Percentiles rank a stretch among this genome's conserved stretches.
These are phyloP conservation scores for Oconnorella tubifera DNA, from an alignment of 2,888 invertebrate species.

Conservation along the genomic window DNA sequence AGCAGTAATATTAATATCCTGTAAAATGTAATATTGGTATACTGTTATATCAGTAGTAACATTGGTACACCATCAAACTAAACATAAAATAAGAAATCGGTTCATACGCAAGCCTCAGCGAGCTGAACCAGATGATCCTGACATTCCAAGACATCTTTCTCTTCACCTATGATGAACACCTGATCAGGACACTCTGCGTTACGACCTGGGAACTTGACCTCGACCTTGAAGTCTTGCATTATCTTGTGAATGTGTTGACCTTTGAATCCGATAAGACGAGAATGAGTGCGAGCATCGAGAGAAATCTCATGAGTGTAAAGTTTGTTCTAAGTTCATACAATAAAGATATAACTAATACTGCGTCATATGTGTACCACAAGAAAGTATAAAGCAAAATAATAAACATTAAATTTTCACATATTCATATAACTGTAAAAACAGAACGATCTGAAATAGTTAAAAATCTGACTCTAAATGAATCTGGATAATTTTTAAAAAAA, in stretches of 20 bases:
- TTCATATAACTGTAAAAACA: too few species aligned
- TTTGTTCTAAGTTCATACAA: slow-evolving; percentile 59
- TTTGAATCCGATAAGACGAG: slow-evolving; percentile 83
- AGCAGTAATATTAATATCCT: too few species aligned
- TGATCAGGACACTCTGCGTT: slow-evolving; percentile 70
- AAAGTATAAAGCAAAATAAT: too few species aligned
- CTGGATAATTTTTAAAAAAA: too few species aligned
- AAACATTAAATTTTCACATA: too few species aligned
- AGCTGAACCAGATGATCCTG: slow-evolving; percentile 83
- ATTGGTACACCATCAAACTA: too few species aligned
- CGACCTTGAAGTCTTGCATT: slow-evolving; percentile 55
- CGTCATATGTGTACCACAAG: slow-evolving; percentile 88
- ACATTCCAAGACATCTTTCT: slow-evolving; percentile 78
- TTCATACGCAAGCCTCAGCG: slow-evolving; percentile 62
- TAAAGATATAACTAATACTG: slow-evolving; percentile 66
- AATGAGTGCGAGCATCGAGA: slow-evolving; percentile 76
- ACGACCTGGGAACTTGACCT: slow-evolving; percentile 78
- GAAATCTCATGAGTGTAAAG: slow-evolving; percentile 62
- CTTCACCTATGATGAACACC: slow-evolving; percentile 80
- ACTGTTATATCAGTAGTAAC: too few species aligned
- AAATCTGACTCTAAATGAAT: too few species aligned
- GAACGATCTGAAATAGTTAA: too few species aligned
- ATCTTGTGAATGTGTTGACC: slow-evolving; percentile 79
- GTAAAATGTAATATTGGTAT: too few species aligned
- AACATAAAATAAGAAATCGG: too few species aligned